Conservation (phyloP, 2,113 vertebrate genomes). For the Phainopepla nitens region DNA sequence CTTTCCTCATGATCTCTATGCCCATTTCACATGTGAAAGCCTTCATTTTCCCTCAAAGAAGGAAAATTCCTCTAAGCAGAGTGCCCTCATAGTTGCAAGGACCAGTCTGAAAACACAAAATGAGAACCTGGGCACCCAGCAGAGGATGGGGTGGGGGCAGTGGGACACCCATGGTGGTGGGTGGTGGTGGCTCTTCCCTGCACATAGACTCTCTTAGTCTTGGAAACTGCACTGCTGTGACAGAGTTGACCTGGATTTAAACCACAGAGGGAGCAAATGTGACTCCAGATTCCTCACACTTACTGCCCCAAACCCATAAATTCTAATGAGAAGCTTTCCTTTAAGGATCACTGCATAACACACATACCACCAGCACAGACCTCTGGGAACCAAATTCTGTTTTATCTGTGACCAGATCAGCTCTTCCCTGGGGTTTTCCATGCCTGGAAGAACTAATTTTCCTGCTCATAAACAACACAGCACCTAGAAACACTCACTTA, state of each 20-base stretch:
- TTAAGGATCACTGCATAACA: not conserved
- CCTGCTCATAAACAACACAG: not conserved
- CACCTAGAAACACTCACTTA: not conserved
- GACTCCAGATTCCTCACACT: not conserved
- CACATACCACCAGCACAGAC: not conserved
- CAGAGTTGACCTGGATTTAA: not conserved
- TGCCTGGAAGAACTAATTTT: not conserved
- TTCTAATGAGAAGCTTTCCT: not conserved
- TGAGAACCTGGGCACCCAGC: not conserved
- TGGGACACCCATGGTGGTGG: not conserved
- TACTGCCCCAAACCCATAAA: not conserved
- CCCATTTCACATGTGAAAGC: not conserved
- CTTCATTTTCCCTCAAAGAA: accelerated
- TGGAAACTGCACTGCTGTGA: not conserved
- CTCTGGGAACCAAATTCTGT: not conserved
- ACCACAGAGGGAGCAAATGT: not conserved
- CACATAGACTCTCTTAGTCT: not conserved
- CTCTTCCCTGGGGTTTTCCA: not conserved
- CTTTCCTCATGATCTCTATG: not conserved
- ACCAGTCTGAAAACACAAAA: not conserved
- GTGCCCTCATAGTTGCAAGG: not conserved
- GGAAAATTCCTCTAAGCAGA: not conserved
- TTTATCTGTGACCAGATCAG: not conserved
- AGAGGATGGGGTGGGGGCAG: not conserved
- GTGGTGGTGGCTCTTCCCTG: not conserved